Evolutionary conservation across 2,113 vertebrate genomes (phyloP).

Genomic region (Ardeotis arabs): DNA sequence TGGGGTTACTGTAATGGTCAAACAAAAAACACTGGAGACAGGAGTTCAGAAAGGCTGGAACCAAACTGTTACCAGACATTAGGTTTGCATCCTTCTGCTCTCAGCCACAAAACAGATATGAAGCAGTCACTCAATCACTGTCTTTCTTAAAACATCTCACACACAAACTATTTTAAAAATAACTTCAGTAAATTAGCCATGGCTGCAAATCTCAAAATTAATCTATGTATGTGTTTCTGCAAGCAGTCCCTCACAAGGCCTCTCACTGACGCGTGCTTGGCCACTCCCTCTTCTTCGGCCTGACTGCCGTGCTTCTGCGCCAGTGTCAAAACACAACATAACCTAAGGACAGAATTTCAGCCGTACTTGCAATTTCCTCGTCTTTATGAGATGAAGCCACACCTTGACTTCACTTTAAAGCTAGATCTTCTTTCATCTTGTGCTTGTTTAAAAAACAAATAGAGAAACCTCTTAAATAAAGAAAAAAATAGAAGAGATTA

Average conservation of each 20-base stretch:
- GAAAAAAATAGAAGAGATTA: not conserved
- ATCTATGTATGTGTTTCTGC: not conserved
- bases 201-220: not conserved
- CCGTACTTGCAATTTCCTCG: not conserved
- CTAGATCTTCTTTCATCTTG: not conserved
- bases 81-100: not conserved
- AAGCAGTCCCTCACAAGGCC: not conserved
- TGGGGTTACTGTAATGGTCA: not conserved
- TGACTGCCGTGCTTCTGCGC: not conserved
- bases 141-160: not conserved
- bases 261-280: not conserved
- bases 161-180: not conserved
- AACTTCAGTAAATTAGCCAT: rapidly evolving
- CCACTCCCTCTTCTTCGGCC: not conserved
- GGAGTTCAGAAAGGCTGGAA: not conserved
- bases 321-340: not conserved
- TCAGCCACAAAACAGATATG: not conserved
- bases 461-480: not conserved
- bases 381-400: not conserved
- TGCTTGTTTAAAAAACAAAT: not conserved
- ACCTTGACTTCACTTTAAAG: not conserved
- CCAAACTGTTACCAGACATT: not conserved
- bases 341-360: not conserved
- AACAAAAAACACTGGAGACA: not conserved
- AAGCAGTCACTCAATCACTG: not conserved